Conservation (phyloP, 2,888 invertebrate genomes). For the Calameuta pallipes region DNA sequence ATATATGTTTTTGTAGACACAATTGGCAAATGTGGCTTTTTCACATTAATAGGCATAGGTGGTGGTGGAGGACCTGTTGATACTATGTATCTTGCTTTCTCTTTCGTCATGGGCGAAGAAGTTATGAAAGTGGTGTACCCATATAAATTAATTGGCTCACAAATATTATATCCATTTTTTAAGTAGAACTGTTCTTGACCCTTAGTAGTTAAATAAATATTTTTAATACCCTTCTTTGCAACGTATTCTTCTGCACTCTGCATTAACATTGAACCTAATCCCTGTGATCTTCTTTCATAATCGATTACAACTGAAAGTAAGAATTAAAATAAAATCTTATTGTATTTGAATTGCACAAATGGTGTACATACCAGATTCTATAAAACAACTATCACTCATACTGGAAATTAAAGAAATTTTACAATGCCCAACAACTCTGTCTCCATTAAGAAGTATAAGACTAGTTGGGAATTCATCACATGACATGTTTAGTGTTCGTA, state of each 20-base stretch:
- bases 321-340: slow-evolving; percentile 1
- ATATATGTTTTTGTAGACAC: slow-evolving; percentile 61
- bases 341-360: neutral
- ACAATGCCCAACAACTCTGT: slow-evolving; percentile 79
- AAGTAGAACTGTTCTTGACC: slow-evolving; percentile 82
- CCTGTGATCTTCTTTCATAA: slow-evolving; percentile 77
- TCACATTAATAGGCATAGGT: slow-evolving; percentile 57
- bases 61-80: slow-evolving; percentile 61
- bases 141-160: slow-evolving; percentile 78
- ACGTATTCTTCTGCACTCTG: slow-evolving; percentile 79
- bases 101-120: slow-evolving; percentile 19
- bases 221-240: slow-evolving; percentile 71
- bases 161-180: slow-evolving; percentile 78
- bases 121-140: slow-evolving; percentile 62
- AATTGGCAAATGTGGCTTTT: slow-evolving; percentile 38
- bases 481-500: slow-evolving; percentile 21
- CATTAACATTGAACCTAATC: slow-evolving; percentile 82
- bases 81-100: slow-evolving; percentile 12
- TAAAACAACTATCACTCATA: slow-evolving; percentile 73
- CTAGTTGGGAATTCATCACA: slow-evolving; percentile 38
- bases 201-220: slow-evolving; percentile 77
- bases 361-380: slow-evolving; percentile 1
- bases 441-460: slow-evolving; percentile 68
- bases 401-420: slow-evolving; percentile 81
- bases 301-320: slow-evolving; percentile 76